Conservation (phyloP, 2,113 vertebrate species). For the Gobiocypris rarus region DNA sequence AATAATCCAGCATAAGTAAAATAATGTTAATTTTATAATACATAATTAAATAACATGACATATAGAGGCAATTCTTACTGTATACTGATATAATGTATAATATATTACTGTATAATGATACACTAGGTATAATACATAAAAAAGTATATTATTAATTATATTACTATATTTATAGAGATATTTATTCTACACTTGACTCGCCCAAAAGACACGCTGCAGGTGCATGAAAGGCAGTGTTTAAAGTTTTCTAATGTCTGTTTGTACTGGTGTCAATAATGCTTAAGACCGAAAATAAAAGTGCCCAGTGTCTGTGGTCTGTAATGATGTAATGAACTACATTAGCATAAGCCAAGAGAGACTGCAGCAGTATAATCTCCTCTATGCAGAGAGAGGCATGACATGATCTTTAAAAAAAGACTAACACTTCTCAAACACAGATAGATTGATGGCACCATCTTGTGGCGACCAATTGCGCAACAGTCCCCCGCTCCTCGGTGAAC, state of each 20-base stretch:
- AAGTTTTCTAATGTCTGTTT: slow-evolving; percentile 10
- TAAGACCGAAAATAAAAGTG: slow-evolving; percentile 9
- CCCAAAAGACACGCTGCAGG: background rate
- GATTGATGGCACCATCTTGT: slow-evolving; percentile 36
- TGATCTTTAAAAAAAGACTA: background rate
- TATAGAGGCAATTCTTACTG: no score
- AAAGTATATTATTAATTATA: no score
- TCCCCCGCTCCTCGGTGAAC: background rate
- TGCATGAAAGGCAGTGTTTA: background rate
- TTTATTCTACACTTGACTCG: no score
- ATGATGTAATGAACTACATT: slow-evolving; percentile 25
- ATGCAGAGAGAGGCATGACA: background rate
- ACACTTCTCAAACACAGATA: background rate
- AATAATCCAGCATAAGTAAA: background rate
- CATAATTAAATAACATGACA: no score
- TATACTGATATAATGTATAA: no score
- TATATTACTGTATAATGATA: no score
- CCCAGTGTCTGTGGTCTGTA: slow-evolving; percentile 1
- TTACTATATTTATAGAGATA: no score
- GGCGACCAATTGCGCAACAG: slow-evolving; percentile 10
- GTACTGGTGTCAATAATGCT: background rate
- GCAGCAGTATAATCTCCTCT: slow-evolving; percentile 27
- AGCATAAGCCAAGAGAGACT: slow-evolving; percentile 34
- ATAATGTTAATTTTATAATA: background rate
- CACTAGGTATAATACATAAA: no score